Conservation (phyloP, 2,888 invertebrate genomes). For the Eustalomyia histrio region DNA sequence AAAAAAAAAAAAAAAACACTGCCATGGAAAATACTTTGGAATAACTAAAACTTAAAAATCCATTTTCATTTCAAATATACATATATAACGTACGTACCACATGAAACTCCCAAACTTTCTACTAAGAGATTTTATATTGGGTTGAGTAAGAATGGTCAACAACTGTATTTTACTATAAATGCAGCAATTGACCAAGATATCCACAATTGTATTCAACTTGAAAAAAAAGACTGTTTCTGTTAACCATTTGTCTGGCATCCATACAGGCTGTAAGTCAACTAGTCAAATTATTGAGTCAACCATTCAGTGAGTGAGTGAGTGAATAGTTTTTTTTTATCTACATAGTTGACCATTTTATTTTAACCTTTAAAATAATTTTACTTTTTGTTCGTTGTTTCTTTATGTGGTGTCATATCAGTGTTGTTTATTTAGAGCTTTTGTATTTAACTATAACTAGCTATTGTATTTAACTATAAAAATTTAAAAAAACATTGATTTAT, state of each 20-base stretch:
- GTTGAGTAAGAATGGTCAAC: constrained; percentile 26
- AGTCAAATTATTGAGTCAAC: constrained; percentile 21
- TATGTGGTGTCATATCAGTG: constrained; percentile 17
- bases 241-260: constrained; percentile 35
- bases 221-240: constrained; percentile 45
- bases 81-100: not conserved
- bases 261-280: constrained; percentile 20
- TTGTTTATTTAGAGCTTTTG: constrained; percentile 27
- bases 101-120: constrained; percentile 12
- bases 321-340: constrained; percentile 28
- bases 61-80: constrained; percentile 31
- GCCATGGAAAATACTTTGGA: constrained; percentile 65
- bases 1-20: constrained; percentile 53
- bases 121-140: constrained; percentile 13
- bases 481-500: too few relatives aligned
- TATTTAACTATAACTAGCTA: too few relatives aligned
- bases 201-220: constrained; percentile 52
- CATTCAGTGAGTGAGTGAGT: constrained; percentile 11
- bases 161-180: constrained; percentile 33
- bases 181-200: constrained; percentile 50
- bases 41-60: constrained; percentile 63
- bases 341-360: constrained; percentile 26
- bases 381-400: constrained; percentile 19
- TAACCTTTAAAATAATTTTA: constrained; percentile 27
- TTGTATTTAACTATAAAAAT: too few relatives aligned